Percentiles rank a stretch among this genome's conserved stretches.
Conservation (phyloP, 2,797 vertebrate genomes). For the Acanthurus leucopareius region DNA sequence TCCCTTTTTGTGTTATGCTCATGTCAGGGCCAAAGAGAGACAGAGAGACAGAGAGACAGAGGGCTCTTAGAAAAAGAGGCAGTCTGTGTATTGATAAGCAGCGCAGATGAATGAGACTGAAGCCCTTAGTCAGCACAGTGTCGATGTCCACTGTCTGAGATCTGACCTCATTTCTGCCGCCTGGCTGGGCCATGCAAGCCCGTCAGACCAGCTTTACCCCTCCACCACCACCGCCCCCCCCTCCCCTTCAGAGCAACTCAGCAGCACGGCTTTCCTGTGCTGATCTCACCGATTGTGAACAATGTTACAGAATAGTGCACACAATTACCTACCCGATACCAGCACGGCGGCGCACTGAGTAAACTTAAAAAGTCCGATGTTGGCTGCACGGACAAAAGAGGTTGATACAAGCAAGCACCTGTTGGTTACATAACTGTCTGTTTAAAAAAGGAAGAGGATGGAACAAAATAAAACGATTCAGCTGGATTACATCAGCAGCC, state of each 20-base stretch:
- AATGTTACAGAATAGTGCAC: slow-evolving; percentile 28
- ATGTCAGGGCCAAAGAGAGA: not conserved
- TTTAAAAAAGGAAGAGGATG: slow-evolving; percentile 28
- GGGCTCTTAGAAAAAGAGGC: slow-evolving; percentile 14
- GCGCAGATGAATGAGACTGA: slow-evolving; percentile 72
- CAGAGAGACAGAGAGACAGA: not conserved
- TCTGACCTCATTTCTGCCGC: slow-evolving; percentile 79
- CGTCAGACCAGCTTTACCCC: slow-evolving; percentile 54
- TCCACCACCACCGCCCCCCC: no score
- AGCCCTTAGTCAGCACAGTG: slow-evolving; percentile 81
- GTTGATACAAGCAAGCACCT: slow-evolving; percentile 34
- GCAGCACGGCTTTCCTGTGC: slow-evolving; percentile 40
- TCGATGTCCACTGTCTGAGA: slow-evolving; percentile 72
- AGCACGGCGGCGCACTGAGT: not conserved
- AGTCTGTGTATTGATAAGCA: slow-evolving; percentile 80
- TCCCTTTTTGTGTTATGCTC: slow-evolving; percentile 42
- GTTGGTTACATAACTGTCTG: slow-evolving; percentile 67
- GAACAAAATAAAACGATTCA: slow-evolving; percentile 44
- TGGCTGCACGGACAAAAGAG: not conserved
- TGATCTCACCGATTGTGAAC: slow-evolving; percentile 44
- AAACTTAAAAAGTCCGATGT: not conserved
- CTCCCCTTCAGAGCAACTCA: not conserved
- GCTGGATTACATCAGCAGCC: slow-evolving; percentile 50
- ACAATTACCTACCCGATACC: slow-evolving; percentile 3
- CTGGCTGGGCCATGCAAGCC: slow-evolving; percentile 60